Conservation (phyloP, 2,888 invertebrate genomes). For the Drosophila cracens region DNA sequence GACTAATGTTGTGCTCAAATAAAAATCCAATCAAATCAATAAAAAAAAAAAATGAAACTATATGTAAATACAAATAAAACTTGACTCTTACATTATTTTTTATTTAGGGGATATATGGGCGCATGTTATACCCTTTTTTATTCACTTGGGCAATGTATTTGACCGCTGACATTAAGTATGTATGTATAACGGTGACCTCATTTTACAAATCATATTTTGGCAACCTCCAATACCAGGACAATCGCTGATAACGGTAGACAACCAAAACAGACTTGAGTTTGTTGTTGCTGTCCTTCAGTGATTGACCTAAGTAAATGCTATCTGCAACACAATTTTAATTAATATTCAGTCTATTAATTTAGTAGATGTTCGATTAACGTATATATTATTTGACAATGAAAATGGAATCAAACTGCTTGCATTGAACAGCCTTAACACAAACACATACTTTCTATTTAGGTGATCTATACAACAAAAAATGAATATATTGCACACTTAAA, state of each 20-base stretch:
- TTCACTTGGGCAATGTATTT: background rate
- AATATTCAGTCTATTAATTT: background rate
- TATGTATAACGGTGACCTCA: conserved; percentile 3
- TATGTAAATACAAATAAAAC: background rate
- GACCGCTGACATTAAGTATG: background rate
- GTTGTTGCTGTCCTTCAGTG: background rate
- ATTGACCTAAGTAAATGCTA: background rate
- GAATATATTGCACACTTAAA: conserved; percentile 10
- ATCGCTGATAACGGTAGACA: background rate
- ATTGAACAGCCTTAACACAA: background rate
- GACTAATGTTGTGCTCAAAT: background rate
- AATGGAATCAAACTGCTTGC: background rate
- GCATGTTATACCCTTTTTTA: background rate
- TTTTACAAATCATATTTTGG: background rate
- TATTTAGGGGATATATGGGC: background rate
- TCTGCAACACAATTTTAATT: background rate
- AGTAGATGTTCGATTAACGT: background rate
- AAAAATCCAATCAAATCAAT: background rate
- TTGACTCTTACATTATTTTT: background rate
- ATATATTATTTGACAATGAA: background rate
- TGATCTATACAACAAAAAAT: background rate
- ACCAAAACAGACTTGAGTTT: background rate
- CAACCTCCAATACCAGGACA: background rate
- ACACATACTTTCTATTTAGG: background rate
- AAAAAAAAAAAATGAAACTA: background rate